Percentiles rank a stretch among this genome's conserved stretches.
phyloP scores from a whole-genome alignment of 2,888 invertebrate species.

The Yponomeuta cagnagella region DNA sequence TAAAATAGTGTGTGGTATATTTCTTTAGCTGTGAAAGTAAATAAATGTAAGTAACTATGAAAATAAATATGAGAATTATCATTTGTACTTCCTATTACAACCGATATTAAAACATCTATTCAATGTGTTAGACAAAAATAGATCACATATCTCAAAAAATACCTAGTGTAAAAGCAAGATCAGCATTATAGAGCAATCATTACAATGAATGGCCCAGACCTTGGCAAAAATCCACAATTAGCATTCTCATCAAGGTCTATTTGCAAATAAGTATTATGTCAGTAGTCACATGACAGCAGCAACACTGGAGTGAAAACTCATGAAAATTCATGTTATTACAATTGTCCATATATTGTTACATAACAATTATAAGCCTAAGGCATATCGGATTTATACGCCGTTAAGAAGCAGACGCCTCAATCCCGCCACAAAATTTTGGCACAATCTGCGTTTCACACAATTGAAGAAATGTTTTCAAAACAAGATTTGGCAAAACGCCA shows the following conservation, averaged over 20 bases:
- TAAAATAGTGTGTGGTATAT: too few relatives aligned
- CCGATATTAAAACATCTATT: neutral
- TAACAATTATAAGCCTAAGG: conserved; percentile 22
- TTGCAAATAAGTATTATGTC: conserved; percentile 24
- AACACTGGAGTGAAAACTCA: neutral
- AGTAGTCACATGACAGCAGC: conserved; percentile 34
- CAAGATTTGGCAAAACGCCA: conserved; percentile 55
- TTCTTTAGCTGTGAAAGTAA: too few relatives aligned
- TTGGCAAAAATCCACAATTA: conserved; percentile 70
- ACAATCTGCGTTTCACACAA: conserved; percentile 41
- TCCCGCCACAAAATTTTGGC: conserved; percentile 43
- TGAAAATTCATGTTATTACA: neutral
- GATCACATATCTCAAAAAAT: neutral
- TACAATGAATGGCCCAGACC: conserved; percentile 45
- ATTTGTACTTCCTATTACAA: too few relatives aligned
- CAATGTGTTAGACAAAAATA: neutral
- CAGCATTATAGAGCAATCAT: conserved; percentile 6
- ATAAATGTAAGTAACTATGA: too few relatives aligned
- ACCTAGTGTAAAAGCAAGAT: neutral
- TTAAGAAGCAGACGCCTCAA: conserved; percentile 26
- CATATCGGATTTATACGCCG: conserved; percentile 42
- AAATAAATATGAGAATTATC: too few relatives aligned
- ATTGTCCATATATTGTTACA: conserved; percentile 41
- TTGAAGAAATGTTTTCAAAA: conserved; percentile 62
- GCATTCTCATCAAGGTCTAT: conserved; percentile 37